These are phyloP conservation scores for Cariama cristata DNA, from an alignment of 2,113 vertebrate genomes.

Conservation along the genomic window DNA sequence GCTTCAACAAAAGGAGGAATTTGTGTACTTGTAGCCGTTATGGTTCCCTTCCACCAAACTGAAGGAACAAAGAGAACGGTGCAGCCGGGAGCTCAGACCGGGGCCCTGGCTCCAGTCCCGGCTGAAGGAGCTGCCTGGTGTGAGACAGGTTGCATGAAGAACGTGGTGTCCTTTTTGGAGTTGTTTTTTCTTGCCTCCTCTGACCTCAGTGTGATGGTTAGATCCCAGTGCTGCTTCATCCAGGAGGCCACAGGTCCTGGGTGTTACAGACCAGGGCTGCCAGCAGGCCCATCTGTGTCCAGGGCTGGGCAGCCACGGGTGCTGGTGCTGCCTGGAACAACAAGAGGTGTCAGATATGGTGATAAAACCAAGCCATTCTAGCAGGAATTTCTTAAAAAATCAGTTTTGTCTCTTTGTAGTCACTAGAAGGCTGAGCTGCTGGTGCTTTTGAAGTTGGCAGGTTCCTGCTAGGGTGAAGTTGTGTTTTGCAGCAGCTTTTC, in stretches of 20 bases:
- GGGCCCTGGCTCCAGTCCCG: neutral
- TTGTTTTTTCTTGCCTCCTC: neutral
- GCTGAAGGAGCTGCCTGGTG: neutral
- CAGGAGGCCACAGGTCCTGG: neutral
- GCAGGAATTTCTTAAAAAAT: neutral
- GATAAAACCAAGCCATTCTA: neutral
- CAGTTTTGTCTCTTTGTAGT: neutral
- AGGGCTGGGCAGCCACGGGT: neutral
- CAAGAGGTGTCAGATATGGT: neutral
- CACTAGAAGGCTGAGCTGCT: neutral
- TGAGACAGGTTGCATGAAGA: neutral
- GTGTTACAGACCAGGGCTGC: neutral
- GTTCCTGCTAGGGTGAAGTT: neutral
- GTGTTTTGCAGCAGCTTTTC: neutral
- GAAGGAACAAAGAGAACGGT: neutral
- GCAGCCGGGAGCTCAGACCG: neutral
- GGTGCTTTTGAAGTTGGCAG: neutral
- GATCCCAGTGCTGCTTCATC: neutral
- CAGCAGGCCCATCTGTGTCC: neutral
- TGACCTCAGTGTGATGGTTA: neutral
- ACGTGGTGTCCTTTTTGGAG: neutral
- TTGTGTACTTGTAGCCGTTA: neutral
- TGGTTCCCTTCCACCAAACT: neutral
- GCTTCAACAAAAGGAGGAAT: neutral
- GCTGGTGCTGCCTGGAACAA: neutral